These are phyloP conservation scores for Paramormyrops kingsleyae DNA, from an alignment of 2,113 vertebrate species.

Conservation along the genomic window DNA sequence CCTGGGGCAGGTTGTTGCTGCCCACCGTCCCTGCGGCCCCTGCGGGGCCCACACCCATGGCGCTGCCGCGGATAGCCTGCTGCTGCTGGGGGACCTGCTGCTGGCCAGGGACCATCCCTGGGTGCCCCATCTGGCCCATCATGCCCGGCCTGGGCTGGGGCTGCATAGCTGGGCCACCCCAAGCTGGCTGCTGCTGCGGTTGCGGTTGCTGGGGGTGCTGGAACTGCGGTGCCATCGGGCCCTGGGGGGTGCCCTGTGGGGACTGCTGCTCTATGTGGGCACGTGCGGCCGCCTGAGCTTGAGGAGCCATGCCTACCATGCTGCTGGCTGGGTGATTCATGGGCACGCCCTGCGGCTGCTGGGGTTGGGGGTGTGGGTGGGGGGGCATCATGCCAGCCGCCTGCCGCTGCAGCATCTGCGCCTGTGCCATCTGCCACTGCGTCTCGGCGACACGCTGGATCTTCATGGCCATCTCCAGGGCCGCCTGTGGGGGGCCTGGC, in stretches of 20 bases:
- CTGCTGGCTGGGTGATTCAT: conserved; percentile 69
- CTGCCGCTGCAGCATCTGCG: conserved; percentile 75
- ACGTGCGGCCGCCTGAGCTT: conserved; percentile 54
- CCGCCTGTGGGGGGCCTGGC: conserved; percentile 86
- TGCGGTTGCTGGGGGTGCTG: conserved; percentile 57
- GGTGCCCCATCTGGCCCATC: conserved; percentile 82
- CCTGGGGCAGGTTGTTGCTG: conserved; percentile 53
- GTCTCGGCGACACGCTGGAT: conserved; percentile 92
- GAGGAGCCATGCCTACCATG: conserved; percentile 58
- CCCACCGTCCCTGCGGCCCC: conserved; percentile 4
- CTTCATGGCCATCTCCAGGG: conserved; percentile 95
- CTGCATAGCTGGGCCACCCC: conserved; percentile 53
- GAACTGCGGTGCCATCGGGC: conserved; percentile 44
- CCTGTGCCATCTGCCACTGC: conserved; percentile 88
- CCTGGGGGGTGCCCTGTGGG: conserved; percentile 38
- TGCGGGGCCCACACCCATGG: conserved; percentile 58
- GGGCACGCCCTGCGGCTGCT: conserved; percentile 69
- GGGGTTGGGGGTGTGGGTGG: conserved; percentile 72
- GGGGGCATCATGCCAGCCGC: conserved; percentile 62
- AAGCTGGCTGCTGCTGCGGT: conserved; percentile 61
- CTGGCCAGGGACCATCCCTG: conserved; percentile 54
- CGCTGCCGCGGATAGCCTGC: conserved; percentile 56
- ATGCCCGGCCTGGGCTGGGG: conserved; percentile 74
- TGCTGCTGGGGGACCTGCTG: conserved; percentile 51
- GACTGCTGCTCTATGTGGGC: conserved; percentile 37